Base-by-base conservation (phyloP, 1,140 invertebrate species). In the Eupeodes corollae region DNA sequence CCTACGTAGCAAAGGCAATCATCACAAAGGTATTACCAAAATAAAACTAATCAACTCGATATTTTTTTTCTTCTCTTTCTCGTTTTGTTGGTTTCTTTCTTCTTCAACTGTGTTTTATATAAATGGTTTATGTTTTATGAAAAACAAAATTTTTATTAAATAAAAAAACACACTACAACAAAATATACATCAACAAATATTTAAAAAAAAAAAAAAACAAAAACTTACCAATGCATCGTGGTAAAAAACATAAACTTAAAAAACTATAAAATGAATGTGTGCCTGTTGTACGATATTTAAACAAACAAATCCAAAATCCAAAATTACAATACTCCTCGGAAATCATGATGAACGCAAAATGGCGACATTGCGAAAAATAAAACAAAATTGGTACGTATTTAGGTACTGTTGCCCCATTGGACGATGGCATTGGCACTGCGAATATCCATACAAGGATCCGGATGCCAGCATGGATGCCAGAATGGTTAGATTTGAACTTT, bases 401-500 rank as follows among this genome's bases (percentile, higher is more conserved):
- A 67, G 87, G 84, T 62, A 88, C 86, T 10, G 79, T 91, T 57
- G 83, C 86, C 34, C 84, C 84, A 6, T 77, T 85, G 21, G 78
- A 81, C 34, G 75, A 80, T 51, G 84, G 82, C 56, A 56, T 59
- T 51, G 72, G 72, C 35, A 67, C 68, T 41, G 56, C 54, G 14
- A 63, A 68, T 35, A 70, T 72, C 34, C 56, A 64, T 44, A 73
- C 72, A 45, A 75, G 79, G 47, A 74, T 70, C 51, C 63, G 61
- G 21, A 57, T 76, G 37, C 86, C 88, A 54, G 83, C 84, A 0
- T 90, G 86, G 86, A 73, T 90, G 43, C 86, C 84, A 16, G 77
- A 80, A 40, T 91, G 87, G 86, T 74, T 91, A 31, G 87, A 91
- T 63, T 78, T 88, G 44, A 88, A 91, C 70, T 80, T 91, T 44